Evolutionary conservation across 2,888 invertebrate species (phyloP), one percentile per base, ranked within the genome.

Genomic region (Trissolcus brochymenae): DNA sequence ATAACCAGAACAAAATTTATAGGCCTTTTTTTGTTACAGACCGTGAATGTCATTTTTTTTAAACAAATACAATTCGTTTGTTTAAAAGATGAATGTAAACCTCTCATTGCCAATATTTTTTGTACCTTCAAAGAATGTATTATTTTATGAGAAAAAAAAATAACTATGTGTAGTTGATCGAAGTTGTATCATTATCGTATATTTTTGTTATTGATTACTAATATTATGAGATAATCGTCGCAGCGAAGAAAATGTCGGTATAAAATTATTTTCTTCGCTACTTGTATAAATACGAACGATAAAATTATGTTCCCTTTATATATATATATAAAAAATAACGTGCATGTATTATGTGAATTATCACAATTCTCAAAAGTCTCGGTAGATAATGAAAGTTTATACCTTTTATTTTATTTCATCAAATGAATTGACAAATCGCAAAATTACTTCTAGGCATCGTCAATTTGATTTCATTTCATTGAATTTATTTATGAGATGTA

Each of bases 161-260:
- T 16, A 46, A 51, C 54, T 67, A 76, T 60, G 51, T 64, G 76
- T 72, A 76, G 72, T 72, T 67, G 41, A 76, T 59, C 64, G 67
- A 77, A 77, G 77, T 77, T 77, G 73, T 77, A 77, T 73, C 73
- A 73, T 77, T 77, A 77, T 73, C 73, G 73, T 73, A 77, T 77
- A 77, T 77, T 77, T 77, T 77, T 77, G 77, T 77, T 77, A 77
- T 77, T 68, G 77, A 77, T 77, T 77, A 77, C 77, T 77, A 77
- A 77, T 77, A 77, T 73, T 77, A 77, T 68, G 64, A 72, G 9
- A 77, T 77, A 72, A 76, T 76, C 67, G 67, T 77, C 77, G 77
- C 66, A 11, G 72, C 68, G 77, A 65, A 68, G 64, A 72, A 64
- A 77, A 77, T 77, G 60, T 73, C 68, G 77, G 68, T 77, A 77